Evolutionary conservation across 2,888 invertebrate species (phyloP).

Genomic region (Siphonodentalium dalli): DNA sequence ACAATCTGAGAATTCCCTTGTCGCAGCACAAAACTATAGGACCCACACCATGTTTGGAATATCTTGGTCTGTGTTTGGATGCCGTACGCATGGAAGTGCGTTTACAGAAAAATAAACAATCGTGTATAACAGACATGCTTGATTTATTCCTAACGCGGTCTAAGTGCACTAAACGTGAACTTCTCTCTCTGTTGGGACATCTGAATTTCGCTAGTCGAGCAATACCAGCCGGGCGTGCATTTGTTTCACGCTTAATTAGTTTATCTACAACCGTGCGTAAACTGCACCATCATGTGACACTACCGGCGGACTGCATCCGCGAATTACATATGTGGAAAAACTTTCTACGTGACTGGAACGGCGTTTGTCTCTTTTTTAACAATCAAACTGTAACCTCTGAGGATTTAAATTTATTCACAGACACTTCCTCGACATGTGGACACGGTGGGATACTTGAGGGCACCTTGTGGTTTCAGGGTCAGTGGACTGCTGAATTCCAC

Average conservation of each 20-base stretch:
- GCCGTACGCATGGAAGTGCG: constrained; percentile 19
- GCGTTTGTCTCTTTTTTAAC: too few relatives aligned
- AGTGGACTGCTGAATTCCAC: too few relatives aligned
- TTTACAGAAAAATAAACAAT: constrained; percentile 19
- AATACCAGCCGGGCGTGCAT: constrained; percentile 11
- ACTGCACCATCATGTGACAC: constrained; percentile 7
- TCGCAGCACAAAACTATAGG: constrained; percentile 24
- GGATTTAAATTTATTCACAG: too few relatives aligned
- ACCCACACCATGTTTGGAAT: constrained; percentile 17
- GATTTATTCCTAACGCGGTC: not conserved
- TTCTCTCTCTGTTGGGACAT: constrained; percentile 20
- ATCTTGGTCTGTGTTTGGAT: constrained; percentile 29
- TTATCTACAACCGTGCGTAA: constrained; percentile 15
- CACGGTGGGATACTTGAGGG: too few relatives aligned
- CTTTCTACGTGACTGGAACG: too few relatives aligned
- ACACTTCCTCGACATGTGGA: too few relatives aligned
- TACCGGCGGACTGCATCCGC: not conserved
- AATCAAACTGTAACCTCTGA: too few relatives aligned
- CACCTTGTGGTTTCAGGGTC: too few relatives aligned
- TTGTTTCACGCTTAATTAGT: constrained; percentile 13
- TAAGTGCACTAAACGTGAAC: constrained; percentile 12
- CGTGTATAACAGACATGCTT: constrained; percentile 11
- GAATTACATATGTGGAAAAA: constrained; percentile 1
- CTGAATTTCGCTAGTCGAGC: constrained; percentile 20
- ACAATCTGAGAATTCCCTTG: constrained; percentile 20